Conservation (phyloP, 2,113 vertebrate species). For the Arothron firmamentum region DNA sequence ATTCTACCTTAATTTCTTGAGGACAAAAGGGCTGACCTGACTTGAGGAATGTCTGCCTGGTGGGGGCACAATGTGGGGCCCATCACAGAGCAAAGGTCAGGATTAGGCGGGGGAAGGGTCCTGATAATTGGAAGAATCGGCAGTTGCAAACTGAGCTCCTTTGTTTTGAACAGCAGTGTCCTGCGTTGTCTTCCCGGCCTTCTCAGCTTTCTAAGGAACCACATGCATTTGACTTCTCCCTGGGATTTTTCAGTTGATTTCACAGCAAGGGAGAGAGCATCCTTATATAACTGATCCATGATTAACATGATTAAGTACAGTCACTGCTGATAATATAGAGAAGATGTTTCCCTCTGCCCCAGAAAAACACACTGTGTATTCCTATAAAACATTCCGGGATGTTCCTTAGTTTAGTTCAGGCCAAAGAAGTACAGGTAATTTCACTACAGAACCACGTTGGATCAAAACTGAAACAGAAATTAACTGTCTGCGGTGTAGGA, state of each 20-base stretch:
- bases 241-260: constrained; percentile 15
- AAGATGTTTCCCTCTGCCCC: not conserved
- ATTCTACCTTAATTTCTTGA: constrained; percentile 47
- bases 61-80: constrained; percentile 54
- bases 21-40: constrained; percentile 68
- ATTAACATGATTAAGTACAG: constrained; percentile 24
- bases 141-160: constrained; percentile 77
- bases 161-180: constrained; percentile 77
- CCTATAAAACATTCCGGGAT: not conserved
- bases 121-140: constrained; percentile 66
- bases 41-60: constrained; percentile 67
- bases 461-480: too few relatives aligned
- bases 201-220: constrained; percentile 51
- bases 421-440: not conserved
- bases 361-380: not conserved
- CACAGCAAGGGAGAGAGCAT: constrained; percentile 5
- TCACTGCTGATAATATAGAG: constrained; percentile 3
- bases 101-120: constrained; percentile 68
- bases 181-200: constrained; percentile 69
- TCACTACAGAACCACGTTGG: too few relatives aligned
- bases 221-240: constrained; percentile 53
- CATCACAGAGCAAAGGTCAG: constrained; percentile 71
- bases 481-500: not conserved
- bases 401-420: not conserved
- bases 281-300: constrained; percentile 2